Conservation (phyloP, 2,113 vertebrate genomes). For the Sylvilagus bachmani region DNA sequence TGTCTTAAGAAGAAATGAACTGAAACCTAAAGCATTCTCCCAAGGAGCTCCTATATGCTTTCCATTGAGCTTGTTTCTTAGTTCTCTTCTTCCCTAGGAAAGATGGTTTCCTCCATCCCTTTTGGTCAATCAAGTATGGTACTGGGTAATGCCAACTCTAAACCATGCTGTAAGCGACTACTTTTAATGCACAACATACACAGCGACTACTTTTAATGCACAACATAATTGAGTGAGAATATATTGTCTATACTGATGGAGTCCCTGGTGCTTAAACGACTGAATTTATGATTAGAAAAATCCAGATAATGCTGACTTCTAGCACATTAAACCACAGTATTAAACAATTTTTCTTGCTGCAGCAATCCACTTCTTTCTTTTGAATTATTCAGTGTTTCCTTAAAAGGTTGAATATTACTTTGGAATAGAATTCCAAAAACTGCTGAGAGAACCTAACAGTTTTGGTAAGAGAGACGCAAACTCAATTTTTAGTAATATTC, state of each 20-base stretch:
- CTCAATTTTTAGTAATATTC: slow-evolving; percentile 66
- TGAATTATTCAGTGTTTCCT: slow-evolving; percentile 82
- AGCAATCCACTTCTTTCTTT: slow-evolving; percentile 79
- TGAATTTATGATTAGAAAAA: slow-evolving; percentile 85
- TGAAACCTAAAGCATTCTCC: slow-evolving; percentile 73
- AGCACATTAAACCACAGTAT: slow-evolving; percentile 80
- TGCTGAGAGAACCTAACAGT: slow-evolving; percentile 63
- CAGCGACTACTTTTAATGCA: slow-evolving; percentile 83
- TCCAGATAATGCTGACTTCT: slow-evolving; percentile 83
- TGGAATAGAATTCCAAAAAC: slow-evolving; percentile 75
- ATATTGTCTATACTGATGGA: slow-evolving; percentile 81
- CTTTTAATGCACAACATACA: slow-evolving; percentile 84
- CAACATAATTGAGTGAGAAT: slow-evolving; percentile 85
- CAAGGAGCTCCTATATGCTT: slow-evolving; percentile 69
- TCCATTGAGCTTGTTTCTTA: slow-evolving; percentile 74
- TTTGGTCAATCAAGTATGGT: slow-evolving; percentile 82
- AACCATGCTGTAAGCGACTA: slow-evolving; percentile 83
- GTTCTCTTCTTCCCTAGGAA: slow-evolving; percentile 60
- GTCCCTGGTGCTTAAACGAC: slow-evolving; percentile 84
- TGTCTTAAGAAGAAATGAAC: slow-evolving; percentile 83
- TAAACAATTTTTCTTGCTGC: slow-evolving; percentile 79
- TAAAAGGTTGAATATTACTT: slow-evolving; percentile 81
- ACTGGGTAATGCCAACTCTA: slow-evolving; percentile 84
- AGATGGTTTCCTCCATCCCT: slow-evolving; percentile 53
- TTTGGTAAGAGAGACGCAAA: slow-evolving; percentile 69